Evolutionary conservation across 2,113 vertebrate species (phyloP).

Genomic region (Cryptomyrus ogoouensis): DNA sequence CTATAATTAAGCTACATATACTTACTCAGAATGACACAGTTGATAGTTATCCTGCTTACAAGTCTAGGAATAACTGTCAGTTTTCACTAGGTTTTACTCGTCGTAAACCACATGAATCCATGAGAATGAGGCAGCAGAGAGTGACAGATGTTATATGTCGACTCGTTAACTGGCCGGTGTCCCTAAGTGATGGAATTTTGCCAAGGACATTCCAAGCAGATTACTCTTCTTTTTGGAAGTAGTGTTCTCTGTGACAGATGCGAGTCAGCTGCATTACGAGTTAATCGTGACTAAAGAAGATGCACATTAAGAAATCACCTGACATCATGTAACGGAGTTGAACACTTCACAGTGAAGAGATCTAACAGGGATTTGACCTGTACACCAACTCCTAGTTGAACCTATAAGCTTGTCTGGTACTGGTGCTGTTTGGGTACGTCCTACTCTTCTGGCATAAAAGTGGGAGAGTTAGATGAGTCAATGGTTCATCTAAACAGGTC

Average conservation of each 20-base stretch:
- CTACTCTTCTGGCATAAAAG: background rate
- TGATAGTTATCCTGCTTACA: background rate
- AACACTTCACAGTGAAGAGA: background rate
- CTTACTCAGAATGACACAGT: background rate
- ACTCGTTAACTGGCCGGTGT: background rate
- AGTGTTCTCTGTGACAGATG: background rate
- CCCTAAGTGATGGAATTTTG: background rate
- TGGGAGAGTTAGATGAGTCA: background rate
- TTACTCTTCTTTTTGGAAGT: background rate
- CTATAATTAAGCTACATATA: background rate
- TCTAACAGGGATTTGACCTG: background rate
- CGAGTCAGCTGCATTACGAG: background rate
- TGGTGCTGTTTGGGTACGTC: background rate
- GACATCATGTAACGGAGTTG: background rate
- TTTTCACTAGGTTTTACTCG: background rate
- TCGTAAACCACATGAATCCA: background rate
- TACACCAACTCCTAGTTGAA: background rate
- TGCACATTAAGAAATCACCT: background rate
- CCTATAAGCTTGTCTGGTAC: background rate
- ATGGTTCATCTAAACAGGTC: background rate
- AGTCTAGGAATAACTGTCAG: background rate
- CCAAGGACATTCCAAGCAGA: background rate
- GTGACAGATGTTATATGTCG: background rate
- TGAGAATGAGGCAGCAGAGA: background rate
- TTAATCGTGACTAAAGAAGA: background rate